These are phyloP conservation scores for Muschampia plurimacula DNA, from an alignment of 2,888 invertebrate genomes.

Conservation along the genomic window DNA sequence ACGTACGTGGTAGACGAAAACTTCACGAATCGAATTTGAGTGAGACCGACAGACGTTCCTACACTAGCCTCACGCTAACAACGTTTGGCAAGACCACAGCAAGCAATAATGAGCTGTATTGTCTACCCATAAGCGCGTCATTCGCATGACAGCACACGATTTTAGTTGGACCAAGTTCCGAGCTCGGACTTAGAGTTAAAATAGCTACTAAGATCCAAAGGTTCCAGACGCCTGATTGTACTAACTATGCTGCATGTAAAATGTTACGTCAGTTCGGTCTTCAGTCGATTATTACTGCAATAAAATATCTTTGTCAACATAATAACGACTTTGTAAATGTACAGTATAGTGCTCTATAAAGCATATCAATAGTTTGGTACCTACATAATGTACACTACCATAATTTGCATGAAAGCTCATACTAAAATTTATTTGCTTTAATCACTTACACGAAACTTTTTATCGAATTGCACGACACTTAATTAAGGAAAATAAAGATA, in stretches of 20 bases:
- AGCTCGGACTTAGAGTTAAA: conserved; percentile 34
- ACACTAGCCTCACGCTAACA: conserved; percentile 23
- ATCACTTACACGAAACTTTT: no score
- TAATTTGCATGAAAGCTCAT: no score
- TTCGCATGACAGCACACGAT: conserved; percentile 12
- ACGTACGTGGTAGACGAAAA: conserved; percentile 44
- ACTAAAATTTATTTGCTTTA: no score
- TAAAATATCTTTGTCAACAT: neutral
- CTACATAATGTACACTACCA: no score
- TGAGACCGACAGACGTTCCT: conserved; percentile 39
- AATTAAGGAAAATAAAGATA: no score
- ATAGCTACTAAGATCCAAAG: conserved; percentile 33
- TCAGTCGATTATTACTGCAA: neutral
- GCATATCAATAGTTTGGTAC: no score
- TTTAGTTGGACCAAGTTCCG: conserved; percentile 14
- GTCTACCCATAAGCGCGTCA: conserved; percentile 27
- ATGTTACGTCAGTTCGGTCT: conserved; percentile 3
- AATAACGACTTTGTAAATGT: neutral
- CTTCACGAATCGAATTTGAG: conserved; percentile 51
- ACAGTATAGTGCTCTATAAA: no score
- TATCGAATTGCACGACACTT: no score
- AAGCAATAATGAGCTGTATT: conserved; percentile 31
- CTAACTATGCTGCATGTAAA: conserved; percentile 26
- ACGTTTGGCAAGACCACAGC: conserved; percentile 12
- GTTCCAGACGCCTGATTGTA: conserved; percentile 29